Conservation (phyloP, 2,888 invertebrate genomes). For the Drosophila pseudotakahashii region DNA sequence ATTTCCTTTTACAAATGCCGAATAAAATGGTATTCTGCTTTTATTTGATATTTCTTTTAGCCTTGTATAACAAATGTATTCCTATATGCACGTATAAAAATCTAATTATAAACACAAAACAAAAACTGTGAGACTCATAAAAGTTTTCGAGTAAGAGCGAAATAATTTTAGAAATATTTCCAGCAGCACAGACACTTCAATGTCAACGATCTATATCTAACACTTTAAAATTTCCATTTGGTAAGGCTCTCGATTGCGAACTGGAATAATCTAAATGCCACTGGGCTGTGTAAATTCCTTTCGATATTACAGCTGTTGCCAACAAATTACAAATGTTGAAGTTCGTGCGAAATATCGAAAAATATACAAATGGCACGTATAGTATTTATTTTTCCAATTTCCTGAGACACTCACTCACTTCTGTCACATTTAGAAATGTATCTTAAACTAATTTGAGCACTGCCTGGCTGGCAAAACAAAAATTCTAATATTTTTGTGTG, state of each 20-base stretch:
- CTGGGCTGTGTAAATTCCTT: not conserved
- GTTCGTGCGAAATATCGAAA: not conserved
- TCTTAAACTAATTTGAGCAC: slow-evolving; percentile 79
- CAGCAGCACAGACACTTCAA: slow-evolving; percentile 21
- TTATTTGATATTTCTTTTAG: not conserved
- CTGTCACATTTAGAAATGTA: slow-evolving; percentile 83
- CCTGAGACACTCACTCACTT: slow-evolving; percentile 74
- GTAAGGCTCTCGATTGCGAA: slow-evolving; percentile 19
- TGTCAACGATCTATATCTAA: slow-evolving; percentile 9
- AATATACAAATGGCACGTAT: slow-evolving; percentile 23
- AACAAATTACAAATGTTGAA: slow-evolving; percentile 28
- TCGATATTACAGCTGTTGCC: slow-evolving; percentile 31
- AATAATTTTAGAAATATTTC: slow-evolving; percentile 15
- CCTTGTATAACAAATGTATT: slow-evolving; percentile 21
- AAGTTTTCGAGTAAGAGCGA: slow-evolving; percentile 22
- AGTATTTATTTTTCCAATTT: slow-evolving; percentile 55
- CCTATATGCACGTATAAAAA: not conserved
- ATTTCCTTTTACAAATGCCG: not conserved
- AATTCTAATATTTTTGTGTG: slow-evolving; percentile 34
- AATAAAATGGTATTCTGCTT: not conserved
- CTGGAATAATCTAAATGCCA: slow-evolving; percentile 11
- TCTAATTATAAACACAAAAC: slow-evolving; percentile 25
- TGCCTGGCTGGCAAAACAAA: slow-evolving; percentile 60
- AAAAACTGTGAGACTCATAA: slow-evolving; percentile 18
- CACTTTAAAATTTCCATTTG: slow-evolving; percentile 6